Base-by-base conservation (phyloP, 2,113 vertebrate genomes). In the Pandion haliaetus region DNA sequence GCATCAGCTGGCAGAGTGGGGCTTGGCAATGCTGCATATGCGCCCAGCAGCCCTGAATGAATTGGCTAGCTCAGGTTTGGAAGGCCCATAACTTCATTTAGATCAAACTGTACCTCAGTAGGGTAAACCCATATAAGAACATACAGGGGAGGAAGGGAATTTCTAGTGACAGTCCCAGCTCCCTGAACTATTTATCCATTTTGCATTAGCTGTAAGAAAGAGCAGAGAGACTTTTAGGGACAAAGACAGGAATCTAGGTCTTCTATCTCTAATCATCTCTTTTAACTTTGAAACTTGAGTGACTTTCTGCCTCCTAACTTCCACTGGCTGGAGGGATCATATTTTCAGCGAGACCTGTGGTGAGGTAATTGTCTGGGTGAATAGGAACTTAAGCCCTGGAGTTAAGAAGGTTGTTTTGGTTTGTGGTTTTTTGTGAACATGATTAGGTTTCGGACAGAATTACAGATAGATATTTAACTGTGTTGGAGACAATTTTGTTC, bases 121-220 rank as follows among this genome's bases (percentile, higher is more conserved):
- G 4, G 4, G 1, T 49, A 59, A 71, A 73, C 29, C 24, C 0
- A 0, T 19, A 5, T 28, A 42, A 52, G 34, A 77, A 13, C 5
- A 52, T 11, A 40, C 8, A 42, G 26, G 14, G 6, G 17, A 85
- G 10, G 19, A 62, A 25, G 23, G 36, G 17, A 80, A 47, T 52
- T 80, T 63, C 32, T 61, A 29, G 13, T 20, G 15, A 10, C n/a
- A 34, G 31, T 54, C 19, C 2, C n/a, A 54, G 29, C 5, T 61
- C 32, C 13, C 38, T 69, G 29, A 55, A n/a, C 10, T 65, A 5
- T 74, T 65, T 59, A 40, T 58, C 32, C 14, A 34, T 77, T 88
- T 91, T 61, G 25, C 18, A 36, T 42, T 1, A 2, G 3, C 17
- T 57, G 3, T 72, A 61, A 57, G 12, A 74, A 38, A 79, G 14